Percentiles rank a stretch among this genome's conserved stretches.
Evolutionary conservation across 2,888 invertebrate species (phyloP).

Genomic region (Lasioglossum vierecki): DNA sequence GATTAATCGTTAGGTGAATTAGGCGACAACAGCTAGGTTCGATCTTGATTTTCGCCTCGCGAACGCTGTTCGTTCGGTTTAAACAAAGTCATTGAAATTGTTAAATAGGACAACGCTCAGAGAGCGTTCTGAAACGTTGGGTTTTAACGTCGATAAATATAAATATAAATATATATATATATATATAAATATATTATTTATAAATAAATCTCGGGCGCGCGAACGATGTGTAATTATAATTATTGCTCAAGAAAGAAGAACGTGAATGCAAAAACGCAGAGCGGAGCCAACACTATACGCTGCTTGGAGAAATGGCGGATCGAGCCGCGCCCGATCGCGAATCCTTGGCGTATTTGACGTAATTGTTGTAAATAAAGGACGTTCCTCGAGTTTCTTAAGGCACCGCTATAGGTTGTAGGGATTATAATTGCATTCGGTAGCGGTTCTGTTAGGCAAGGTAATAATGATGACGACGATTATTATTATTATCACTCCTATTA

Average conservation of each 20-base stretch:
- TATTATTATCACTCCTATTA: conserved; percentile 76
- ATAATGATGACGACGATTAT: conserved; percentile 76
- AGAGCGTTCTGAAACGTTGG: conserved; percentile 55
- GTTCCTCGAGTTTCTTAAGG: conserved; percentile 76
- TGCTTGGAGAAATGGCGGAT: conserved; percentile 21
- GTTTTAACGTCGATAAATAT: conserved; percentile 60
- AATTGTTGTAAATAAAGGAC: conserved; percentile 76
- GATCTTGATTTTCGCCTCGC: background rate
- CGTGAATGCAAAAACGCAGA: background rate
- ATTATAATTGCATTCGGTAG: conserved; percentile 80
- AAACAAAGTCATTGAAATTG: conserved; percentile 28
- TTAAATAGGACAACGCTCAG: conserved; percentile 10
- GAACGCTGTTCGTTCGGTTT: background rate
- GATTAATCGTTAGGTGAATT: conserved; percentile 26
- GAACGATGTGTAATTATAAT: conserved; percentile 57
- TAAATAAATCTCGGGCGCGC: conserved; percentile 59
- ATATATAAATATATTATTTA: conserved; percentile 66
- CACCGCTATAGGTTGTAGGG: conserved; percentile 78
- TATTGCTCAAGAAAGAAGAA: conserved; percentile 64
- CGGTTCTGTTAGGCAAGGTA: conserved; percentile 76
- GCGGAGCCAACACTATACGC: background rate
- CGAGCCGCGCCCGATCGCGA: conserved; percentile 49
- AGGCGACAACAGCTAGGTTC: background rate
- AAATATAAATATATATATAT: conserved; percentile 34
- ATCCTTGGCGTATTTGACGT: conserved; percentile 53